phyloP scores from a whole-genome alignment of 2,113 vertebrate genomes.

The Dryoscopus gambensis region DNA sequence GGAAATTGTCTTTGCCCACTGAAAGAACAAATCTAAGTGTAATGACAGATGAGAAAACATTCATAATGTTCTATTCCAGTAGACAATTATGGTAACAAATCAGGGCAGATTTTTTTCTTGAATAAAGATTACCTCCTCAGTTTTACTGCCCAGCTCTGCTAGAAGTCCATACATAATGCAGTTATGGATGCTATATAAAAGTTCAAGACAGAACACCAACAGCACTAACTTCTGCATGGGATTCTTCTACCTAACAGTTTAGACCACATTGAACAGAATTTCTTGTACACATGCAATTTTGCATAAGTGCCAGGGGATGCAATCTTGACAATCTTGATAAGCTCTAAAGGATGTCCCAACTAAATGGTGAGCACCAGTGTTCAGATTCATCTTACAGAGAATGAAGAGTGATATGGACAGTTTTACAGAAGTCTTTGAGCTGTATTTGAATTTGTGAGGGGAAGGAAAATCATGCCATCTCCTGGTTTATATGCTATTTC shows the following conservation, averaged over 20 bases:
- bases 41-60: neutral
- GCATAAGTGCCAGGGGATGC: neutral
- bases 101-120: neutral
- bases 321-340: neutral
- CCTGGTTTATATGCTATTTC: neutral
- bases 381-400: neutral
- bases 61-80: neutral
- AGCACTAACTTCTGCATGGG: neutral
- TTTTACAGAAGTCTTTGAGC: neutral
- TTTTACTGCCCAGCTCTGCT: neutral
- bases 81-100: neutral
- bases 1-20: neutral
- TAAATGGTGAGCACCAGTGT: neutral
- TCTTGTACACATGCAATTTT: neutral
- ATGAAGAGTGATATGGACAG: neutral
- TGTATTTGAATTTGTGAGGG: neutral
- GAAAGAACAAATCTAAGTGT: neutral
- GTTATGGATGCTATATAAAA: neutral
- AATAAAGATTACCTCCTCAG: neutral
- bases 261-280: neutral
- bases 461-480: neutral
- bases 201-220: neutral
- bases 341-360: neutral
- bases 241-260: neutral
- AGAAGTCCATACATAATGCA: neutral